Conservation (phyloP, 1,140 invertebrate genomes). For the Branchinecta lindahli region DNA sequence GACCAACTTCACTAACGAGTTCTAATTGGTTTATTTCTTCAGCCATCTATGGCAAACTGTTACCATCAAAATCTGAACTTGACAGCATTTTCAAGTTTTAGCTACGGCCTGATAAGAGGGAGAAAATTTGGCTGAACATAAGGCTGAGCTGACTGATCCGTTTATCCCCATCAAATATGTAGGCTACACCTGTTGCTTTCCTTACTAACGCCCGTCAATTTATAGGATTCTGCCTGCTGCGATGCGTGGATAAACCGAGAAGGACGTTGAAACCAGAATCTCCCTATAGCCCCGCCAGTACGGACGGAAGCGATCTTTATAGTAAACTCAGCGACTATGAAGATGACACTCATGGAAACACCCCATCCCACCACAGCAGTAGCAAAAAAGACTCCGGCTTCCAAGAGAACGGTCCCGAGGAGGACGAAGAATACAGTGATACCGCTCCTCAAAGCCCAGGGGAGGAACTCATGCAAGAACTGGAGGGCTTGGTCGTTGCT, state of each 20-base stretch:
- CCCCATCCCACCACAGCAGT: background rate
- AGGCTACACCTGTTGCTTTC: too few relatives aligned
- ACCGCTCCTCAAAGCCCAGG: background rate
- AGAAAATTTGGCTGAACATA: too few relatives aligned
- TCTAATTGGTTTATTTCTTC: too few relatives aligned
- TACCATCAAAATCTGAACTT: too few relatives aligned
- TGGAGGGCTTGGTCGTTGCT: conserved; percentile 7
- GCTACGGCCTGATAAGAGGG: too few relatives aligned
- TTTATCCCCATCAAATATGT: too few relatives aligned
- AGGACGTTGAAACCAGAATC: background rate
- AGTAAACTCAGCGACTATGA: conserved; percentile 20
- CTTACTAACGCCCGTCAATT: background rate
- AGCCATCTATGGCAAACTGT: too few relatives aligned
- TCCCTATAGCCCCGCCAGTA: conserved; percentile 3
- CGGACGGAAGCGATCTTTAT: conserved; percentile 17
- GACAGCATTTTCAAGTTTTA: too few relatives aligned
- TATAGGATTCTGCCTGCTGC: conserved; percentile 26
- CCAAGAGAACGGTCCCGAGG: background rate
- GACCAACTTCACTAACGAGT: too few relatives aligned
- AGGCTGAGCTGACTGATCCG: too few relatives aligned
- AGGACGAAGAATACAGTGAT: background rate
- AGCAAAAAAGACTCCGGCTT: too few relatives aligned
- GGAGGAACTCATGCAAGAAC: background rate
- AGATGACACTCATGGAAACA: background rate
- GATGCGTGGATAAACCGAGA: conserved; percentile 24